These are phyloP conservation scores for Epinotia nisella DNA, from an alignment of 2,888 invertebrate genomes.

Conservation along the genomic window DNA sequence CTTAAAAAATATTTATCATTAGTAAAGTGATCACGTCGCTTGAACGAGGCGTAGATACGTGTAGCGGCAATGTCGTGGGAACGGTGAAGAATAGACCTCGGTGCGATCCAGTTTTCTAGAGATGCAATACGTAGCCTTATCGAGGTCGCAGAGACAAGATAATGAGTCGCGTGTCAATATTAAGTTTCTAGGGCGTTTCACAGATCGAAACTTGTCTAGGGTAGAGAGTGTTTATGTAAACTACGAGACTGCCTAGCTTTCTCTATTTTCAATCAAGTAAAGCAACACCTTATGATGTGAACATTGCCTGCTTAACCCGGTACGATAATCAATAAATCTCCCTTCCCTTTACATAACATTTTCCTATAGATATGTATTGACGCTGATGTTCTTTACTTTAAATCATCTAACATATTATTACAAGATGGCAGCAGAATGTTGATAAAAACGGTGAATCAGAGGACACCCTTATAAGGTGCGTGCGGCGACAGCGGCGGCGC, in stretches of 20 bases:
- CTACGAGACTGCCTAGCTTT: conserved; percentile 20
- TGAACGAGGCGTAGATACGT: conserved; percentile 67
- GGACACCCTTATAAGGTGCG: conserved; percentile 37
- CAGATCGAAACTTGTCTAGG: conserved; percentile 56
- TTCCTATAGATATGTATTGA: background rate
- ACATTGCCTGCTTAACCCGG: background rate
- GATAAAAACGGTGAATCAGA: conserved; percentile 41
- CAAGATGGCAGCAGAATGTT: conserved; percentile 7
- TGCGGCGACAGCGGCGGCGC: conserved; percentile 44
- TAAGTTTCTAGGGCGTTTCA: conserved; percentile 66
- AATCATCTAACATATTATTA: background rate
- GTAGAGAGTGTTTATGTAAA: conserved; percentile 49
- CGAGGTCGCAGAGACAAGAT: conserved; percentile 71
- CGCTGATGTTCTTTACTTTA: background rate
- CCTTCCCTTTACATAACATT: no score
- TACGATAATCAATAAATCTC: background rate
- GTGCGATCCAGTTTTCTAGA: conserved; percentile 80
- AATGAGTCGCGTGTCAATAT: conserved; percentile 77
- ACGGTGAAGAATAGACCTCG: conserved; percentile 71
- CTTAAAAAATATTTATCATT: conserved; percentile 72
- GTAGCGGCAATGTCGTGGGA: conserved; percentile 77
- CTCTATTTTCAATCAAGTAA: conserved; percentile 24
- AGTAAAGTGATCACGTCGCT: conserved; percentile 73
- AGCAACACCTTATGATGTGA: background rate
- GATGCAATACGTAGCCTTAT: conserved; percentile 71